Evolutionary conservation across 92 coral and sea anemone species (phyloP).

Genomic region (Palythoa heliodiscus): DNA sequence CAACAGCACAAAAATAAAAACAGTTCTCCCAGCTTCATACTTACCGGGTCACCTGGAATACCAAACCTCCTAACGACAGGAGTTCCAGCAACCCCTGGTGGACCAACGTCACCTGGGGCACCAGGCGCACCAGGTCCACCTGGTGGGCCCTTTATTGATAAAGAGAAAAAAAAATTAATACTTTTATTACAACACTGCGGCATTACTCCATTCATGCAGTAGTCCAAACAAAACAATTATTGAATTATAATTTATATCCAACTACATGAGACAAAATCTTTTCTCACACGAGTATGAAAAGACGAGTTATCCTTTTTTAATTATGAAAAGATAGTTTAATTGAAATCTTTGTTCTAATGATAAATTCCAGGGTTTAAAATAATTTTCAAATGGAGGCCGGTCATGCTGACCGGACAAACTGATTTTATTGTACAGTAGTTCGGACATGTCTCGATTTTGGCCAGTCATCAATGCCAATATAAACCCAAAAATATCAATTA

Average conservation of each 20-base stretch:
- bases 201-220: background rate
- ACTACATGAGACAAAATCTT: background rate
- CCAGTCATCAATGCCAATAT: too few relatives aligned
- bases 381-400: too few relatives aligned
- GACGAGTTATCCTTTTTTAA: too few relatives aligned
- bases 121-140: background rate
- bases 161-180: background rate
- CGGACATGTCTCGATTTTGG: too few relatives aligned
- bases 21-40: background rate
- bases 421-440: too few relatives aligned
- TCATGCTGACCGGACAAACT: too few relatives aligned
- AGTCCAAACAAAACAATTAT: background rate
- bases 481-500: too few relatives aligned
- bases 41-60: constrained; percentile 16
- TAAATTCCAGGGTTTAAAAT: too few relatives aligned
- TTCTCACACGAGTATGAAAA: too few relatives aligned
- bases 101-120: background rate
- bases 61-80: background rate
- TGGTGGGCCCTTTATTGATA: background rate
- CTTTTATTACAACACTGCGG: background rate
- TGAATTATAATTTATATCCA: background rate
- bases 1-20: too few relatives aligned
- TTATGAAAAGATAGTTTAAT: too few relatives aligned
- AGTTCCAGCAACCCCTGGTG: background rate
- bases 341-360: too few relatives aligned